These are phyloP conservation scores for Parus major DNA, from an alignment of 2,113 vertebrate species.

Conservation along the genomic window DNA sequence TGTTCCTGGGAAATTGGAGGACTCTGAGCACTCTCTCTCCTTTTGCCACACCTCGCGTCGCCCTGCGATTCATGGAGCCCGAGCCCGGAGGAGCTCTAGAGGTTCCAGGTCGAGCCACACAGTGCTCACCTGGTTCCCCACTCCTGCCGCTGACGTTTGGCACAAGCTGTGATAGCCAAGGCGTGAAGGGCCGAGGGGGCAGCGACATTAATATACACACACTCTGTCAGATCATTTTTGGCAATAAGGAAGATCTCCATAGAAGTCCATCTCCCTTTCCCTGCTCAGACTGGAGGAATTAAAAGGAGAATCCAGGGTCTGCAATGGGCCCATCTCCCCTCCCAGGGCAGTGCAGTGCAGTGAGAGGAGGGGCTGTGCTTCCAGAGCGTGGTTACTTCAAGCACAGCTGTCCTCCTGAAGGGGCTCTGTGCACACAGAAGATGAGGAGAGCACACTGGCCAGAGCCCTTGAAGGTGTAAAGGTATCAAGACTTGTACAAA, in stretches of 20 bases:
- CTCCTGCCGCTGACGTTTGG: no score
- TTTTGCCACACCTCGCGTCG: no score
- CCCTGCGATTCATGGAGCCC: no score
- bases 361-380: background rate
- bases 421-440: background rate
- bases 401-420: background rate
- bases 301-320: background rate
- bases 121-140: no score
- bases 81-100: no score
- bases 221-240: background rate
- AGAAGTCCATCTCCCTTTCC: background rate
- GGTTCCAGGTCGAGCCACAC: no score
- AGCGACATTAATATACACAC: background rate
- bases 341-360: background rate
- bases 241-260: background rate
- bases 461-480: background rate
- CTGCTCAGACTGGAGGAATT: background rate
- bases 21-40: no score
- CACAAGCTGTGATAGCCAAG: no score
- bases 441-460: background rate
- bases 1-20: no score
- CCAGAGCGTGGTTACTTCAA: background rate
- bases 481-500: background rate
- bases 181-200: no score
- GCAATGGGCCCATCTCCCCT: background rate